Conservation (phyloP, 35 echinoderm and acorn worm species). For the Eucidaris tribuloides region DNA sequence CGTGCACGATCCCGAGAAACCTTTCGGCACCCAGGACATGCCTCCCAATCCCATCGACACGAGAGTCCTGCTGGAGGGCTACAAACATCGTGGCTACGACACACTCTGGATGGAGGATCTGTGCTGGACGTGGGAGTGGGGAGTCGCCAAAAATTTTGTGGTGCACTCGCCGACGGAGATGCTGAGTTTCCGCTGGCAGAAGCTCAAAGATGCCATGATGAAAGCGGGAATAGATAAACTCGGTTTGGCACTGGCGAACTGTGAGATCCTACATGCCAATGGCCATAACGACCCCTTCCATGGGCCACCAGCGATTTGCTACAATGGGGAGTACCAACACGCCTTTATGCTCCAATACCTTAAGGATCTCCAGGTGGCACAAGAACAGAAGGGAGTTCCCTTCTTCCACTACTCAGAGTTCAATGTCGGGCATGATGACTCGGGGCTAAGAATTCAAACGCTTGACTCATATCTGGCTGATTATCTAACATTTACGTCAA, state of each 20-base stretch:
- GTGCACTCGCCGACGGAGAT: constrained; percentile 32
- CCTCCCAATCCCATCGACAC: constrained; percentile 40
- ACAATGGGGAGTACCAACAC: constrained; percentile 80
- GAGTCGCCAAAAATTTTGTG: constrained; percentile 69
- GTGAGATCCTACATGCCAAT: constrained; percentile 78
- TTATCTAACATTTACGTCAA: constrained; percentile 49
- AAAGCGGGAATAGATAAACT: constrained; percentile 51
- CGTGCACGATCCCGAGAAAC: constrained; percentile 43
- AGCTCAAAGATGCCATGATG: constrained; percentile 31
- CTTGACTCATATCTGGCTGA: constrained; percentile 58
- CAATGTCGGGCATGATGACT: constrained; percentile 74
- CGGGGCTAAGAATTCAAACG: constrained; percentile 57
- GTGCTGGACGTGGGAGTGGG: constrained; percentile 92
- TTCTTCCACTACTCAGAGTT: constrained; percentile 66
- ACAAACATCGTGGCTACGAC: constrained; percentile 69
- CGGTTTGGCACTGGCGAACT: constrained; percentile 61
- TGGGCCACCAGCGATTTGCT: constrained; percentile 60
- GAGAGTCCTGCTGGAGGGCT: constrained; percentile 21
- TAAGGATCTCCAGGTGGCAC: constrained; percentile 29
- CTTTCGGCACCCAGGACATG: constrained; percentile 58
- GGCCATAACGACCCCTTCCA: constrained; percentile 77
- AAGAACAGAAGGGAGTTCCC: constrained; percentile 4
- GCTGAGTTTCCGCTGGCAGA: constrained; percentile 63
- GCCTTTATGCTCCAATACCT: constrained; percentile 73
- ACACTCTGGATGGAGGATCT: constrained; percentile 77